Conservation (phyloP, 2,888 invertebrate species). For the Campoplex nolae region DNA sequence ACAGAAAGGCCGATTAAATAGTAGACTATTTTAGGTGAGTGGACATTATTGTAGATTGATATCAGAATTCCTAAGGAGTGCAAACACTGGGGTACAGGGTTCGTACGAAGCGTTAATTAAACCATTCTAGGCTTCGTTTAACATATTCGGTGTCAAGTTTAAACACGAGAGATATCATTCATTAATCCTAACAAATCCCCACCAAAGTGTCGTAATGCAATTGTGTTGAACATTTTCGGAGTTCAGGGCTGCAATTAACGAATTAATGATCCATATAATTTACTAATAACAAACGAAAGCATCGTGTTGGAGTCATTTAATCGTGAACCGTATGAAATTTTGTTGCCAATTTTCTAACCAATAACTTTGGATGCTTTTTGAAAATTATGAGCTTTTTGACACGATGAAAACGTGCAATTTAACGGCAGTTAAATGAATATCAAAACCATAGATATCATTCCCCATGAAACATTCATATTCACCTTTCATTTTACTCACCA, state of each 20-base stretch:
- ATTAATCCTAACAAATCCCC: conserved; percentile 36
- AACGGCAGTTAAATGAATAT: conserved; percentile 17
- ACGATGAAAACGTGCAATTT: not conserved
- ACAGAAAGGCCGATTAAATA: conserved; percentile 45
- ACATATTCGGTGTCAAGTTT: conserved; percentile 6
- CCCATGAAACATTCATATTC: conserved; percentile 30
- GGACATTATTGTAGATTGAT: conserved; percentile 57
- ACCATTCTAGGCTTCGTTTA: conserved; percentile 22
- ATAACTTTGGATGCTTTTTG: not conserved
- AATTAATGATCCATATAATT: not conserved
- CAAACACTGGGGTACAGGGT: conserved; percentile 82
- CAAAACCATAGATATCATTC: conserved; percentile 45
- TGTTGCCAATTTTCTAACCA: not conserved
- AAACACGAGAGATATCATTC: conserved; percentile 19
- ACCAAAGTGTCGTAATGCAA: conserved; percentile 26
- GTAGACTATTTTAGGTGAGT: conserved; percentile 62
- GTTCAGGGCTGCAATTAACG: conserved; percentile 53
- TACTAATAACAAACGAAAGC: conserved; percentile 9
- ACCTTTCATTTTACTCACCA: conserved; percentile 37
- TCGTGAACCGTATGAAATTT: not conserved
- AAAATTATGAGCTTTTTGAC: conserved; percentile 14
- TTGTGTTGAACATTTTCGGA: conserved; percentile 56
- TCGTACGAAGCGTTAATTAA: conserved; percentile 67
- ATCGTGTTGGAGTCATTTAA: not conserved
- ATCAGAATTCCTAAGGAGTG: conserved; percentile 65